These are phyloP conservation scores for Ceratina australensis DNA, from an alignment of 1,140 invertebrate species.

Conservation along the genomic window DNA sequence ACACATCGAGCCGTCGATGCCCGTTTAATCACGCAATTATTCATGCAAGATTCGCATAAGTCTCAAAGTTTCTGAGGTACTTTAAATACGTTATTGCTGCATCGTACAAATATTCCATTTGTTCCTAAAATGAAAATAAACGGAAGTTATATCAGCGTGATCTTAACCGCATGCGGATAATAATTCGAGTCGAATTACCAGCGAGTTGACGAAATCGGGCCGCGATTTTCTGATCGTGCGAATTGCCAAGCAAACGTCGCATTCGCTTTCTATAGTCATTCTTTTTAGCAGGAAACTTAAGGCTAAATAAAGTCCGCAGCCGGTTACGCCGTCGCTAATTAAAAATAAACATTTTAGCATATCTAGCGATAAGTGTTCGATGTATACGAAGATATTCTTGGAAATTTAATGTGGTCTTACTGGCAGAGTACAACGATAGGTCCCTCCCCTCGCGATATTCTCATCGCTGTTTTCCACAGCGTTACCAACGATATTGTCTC, in stretches of 20 bases:
- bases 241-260: constrained; percentile 63
- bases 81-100: constrained; percentile 63
- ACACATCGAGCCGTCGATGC: not conserved
- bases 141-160: no score
- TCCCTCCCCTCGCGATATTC: constrained; percentile 52
- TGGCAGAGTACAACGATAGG: constrained; percentile 61
- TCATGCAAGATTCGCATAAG: constrained; percentile 68
- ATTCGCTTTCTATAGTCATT: constrained; percentile 64
- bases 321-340: constrained; percentile 60
- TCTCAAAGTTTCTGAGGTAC: constrained; percentile 57
- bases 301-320: constrained; percentile 63
- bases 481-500: constrained; percentile 47
- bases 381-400: not conserved
- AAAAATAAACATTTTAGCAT: not conserved
- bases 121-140: constrained; percentile 58
- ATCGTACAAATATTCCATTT: constrained; percentile 70
- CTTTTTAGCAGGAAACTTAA: constrained; percentile 60
- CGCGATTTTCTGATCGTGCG: constrained; percentile 58
- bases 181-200: constrained; percentile 49
- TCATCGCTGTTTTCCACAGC: constrained; percentile 61
- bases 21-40: not conserved
- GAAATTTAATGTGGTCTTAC: constrained; percentile 39
- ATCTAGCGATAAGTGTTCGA: not conserved
- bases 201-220: constrained; percentile 54
- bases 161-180: not conserved